A percentile compares a stretch with the other conserved stretches of the same genome.
Evolutionary conservation across 2,888 invertebrate species (phyloP).

Genomic region (Glaucopsyche alexis): DNA sequence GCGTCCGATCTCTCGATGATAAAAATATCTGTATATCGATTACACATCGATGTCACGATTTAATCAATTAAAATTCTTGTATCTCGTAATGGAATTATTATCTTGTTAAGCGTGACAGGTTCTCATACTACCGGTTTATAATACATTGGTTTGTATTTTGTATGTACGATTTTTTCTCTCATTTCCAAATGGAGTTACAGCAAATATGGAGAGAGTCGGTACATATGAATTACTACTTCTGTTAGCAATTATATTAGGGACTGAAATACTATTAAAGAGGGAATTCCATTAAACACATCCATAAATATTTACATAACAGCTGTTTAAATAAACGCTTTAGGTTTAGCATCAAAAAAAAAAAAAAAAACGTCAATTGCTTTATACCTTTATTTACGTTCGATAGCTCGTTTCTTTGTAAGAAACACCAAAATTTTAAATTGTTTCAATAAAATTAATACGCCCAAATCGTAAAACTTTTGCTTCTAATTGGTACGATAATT

Average conservation of each 20-base stretch:
- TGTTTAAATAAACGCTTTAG: too few relatives aligned
- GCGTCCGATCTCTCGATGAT: conserved; percentile 37
- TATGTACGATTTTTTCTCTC: neutral
- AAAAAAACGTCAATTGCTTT: neutral
- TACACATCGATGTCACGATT: conserved; percentile 40
- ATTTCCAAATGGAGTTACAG: neutral
- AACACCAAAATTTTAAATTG: neutral
- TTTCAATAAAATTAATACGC: conserved; percentile 10
- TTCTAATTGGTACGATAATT: conserved; percentile 10
- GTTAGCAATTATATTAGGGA: neutral
- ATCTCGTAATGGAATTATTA: conserved; percentile 40
- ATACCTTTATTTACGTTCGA: neutral
- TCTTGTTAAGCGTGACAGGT: conserved; percentile 33
- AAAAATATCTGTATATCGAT: conserved; percentile 41
- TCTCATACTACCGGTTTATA: conserved; percentile 31
- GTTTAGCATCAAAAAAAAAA: too few relatives aligned
- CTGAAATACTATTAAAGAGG: neutral
- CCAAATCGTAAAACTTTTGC: conserved; percentile 17
- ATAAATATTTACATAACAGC: too few relatives aligned
- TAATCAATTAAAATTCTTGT: conserved; percentile 44
- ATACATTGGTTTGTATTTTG: neutral
- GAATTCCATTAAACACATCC: too few relatives aligned
- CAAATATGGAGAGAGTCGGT: neutral
- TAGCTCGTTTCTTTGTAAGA: neutral
- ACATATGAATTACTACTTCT: neutral